Evolutionary conservation across 2,888 invertebrate genomes (phyloP).

Genomic region (Galerucella pusilla): DNA sequence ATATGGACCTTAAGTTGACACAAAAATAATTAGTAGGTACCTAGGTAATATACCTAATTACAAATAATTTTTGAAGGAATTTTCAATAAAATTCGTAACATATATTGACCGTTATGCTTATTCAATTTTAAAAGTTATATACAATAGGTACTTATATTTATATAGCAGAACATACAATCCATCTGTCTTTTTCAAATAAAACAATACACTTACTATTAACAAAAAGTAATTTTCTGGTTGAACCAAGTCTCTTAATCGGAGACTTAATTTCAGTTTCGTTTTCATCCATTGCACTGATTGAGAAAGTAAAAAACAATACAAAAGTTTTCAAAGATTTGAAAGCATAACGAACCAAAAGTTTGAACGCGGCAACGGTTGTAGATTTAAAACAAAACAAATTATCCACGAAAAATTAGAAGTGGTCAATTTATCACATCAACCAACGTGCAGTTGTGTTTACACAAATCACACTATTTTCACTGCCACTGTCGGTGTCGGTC

Average conservation of each 20-base stretch:
- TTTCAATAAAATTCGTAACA: neutral
- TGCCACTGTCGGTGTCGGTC: constrained; percentile 14
- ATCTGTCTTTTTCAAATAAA: constrained; percentile 8
- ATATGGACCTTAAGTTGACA: no score
- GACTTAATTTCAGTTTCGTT: constrained; percentile 81
- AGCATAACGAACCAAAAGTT: constrained; percentile 14
- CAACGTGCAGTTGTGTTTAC: constrained; percentile 26
- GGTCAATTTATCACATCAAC: neutral
- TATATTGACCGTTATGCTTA: neutral
- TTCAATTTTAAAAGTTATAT: neutral
- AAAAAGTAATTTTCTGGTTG: constrained; percentile 81
- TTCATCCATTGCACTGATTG: constrained; percentile 72
- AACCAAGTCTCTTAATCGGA: constrained; percentile 83
- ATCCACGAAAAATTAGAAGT: neutral
- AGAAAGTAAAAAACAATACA: constrained; percentile 5
- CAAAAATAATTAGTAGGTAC: no score
- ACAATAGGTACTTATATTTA: neutral
- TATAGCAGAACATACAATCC: neutral
- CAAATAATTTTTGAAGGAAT: no score
- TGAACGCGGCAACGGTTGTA: constrained; percentile 4
- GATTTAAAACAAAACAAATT: constrained; percentile 16
- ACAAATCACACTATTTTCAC: constrained; percentile 23
- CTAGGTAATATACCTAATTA: no score
- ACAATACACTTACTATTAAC: constrained; percentile 77
- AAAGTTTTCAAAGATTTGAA: constrained; percentile 23